Evolutionary conservation across 2,888 invertebrate genomes (phyloP).

Genomic region (Lasius platythorax): DNA sequence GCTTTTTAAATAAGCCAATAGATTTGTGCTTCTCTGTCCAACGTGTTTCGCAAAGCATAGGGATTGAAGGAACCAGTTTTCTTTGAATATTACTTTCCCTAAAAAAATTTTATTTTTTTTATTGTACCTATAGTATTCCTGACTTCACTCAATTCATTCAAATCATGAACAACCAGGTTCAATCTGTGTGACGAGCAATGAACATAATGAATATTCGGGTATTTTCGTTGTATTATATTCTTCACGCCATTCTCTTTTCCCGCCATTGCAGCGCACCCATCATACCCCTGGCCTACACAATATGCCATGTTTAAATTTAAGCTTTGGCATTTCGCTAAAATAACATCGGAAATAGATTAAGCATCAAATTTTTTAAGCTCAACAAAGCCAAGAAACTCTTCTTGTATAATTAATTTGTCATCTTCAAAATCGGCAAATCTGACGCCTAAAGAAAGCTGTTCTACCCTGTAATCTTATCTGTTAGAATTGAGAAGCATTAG

Average conservation of each 20-base stretch:
- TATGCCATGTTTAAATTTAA: constrained; percentile 19
- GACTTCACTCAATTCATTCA: not conserved
- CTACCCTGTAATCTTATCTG: constrained; percentile 6
- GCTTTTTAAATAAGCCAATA: constrained; percentile 11
- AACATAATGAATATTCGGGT: not conserved
- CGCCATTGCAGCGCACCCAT: not conserved
- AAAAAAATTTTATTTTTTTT: constrained; percentile 23
- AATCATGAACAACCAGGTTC: constrained; percentile 13
- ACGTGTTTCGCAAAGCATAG: constrained; percentile 8
- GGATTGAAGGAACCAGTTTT: constrained; percentile 2
- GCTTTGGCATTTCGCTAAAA: not conserved
- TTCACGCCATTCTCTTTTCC: constrained; percentile 12
- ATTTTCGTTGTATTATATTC: constrained; percentile 10
- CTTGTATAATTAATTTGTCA: not conserved
- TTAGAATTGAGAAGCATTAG: constrained; percentile 15
- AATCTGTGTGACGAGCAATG: constrained; percentile 15
- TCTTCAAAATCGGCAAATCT: not conserved
- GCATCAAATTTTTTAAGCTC: constrained; percentile 19
- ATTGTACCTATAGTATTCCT: constrained; percentile 7
- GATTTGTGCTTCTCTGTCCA: not conserved
- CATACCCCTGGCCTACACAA: constrained; percentile 10
- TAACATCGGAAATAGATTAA: constrained; percentile 5
- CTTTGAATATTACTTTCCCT: constrained; percentile 9
- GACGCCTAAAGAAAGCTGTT: constrained; percentile 17
- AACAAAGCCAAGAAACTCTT: constrained; percentile 12